These are phyloP conservation scores for Alouatta palliata DNA, from an alignment of 2,113 vertebrate genomes.

Conservation along the genomic window DNA sequence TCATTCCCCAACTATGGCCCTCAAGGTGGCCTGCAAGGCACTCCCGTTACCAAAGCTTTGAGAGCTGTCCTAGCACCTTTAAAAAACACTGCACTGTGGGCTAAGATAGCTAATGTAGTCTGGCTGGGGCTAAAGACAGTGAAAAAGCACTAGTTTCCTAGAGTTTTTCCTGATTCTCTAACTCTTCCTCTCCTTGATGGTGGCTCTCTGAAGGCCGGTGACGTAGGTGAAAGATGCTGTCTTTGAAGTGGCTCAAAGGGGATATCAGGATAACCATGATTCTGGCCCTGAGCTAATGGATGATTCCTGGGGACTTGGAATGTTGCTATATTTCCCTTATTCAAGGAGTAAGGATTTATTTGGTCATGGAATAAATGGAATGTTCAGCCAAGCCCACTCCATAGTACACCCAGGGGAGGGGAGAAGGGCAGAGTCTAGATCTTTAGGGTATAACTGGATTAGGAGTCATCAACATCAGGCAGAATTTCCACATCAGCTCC, in stretches of 20 bases:
- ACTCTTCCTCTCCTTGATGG: neutral
- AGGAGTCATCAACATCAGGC: neutral
- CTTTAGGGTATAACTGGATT: neutral
- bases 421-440: neutral
- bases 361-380: neutral
- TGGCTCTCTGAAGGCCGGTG: neutral
- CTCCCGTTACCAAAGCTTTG: neutral
- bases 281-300: neutral
- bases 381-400: neutral
- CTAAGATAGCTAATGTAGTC: neutral
- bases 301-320: neutral
- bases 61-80: neutral
- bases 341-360: neutral
- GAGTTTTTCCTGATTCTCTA: neutral
- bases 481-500: neutral
- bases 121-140: neutral
- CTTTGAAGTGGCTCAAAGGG: neutral
- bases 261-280: neutral
- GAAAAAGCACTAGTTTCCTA: neutral
- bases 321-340: neutral
- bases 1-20: neutral
- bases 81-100: neutral
- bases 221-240: neutral
- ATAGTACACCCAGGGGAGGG: neutral
- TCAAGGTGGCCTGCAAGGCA: neutral